Evolutionary conservation across 2,113 vertebrate genomes (phyloP).

Genomic region (Empidonax alnorum): DNA sequence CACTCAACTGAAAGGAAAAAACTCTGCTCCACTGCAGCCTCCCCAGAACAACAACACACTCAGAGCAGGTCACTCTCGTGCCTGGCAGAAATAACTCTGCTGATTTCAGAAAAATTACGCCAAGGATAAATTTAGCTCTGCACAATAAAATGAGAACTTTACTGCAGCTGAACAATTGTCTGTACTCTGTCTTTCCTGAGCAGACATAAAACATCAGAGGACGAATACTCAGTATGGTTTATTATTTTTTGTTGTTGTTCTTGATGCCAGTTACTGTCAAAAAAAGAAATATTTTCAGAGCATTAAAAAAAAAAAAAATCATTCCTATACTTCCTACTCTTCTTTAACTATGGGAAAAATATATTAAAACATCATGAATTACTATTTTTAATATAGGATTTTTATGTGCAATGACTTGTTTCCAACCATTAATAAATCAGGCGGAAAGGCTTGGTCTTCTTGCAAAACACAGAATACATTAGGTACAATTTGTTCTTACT

Average conservation of each 20-base stretch:
- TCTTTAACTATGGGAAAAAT: neutral
- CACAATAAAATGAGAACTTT: conserved; percentile 6
- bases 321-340: neutral
- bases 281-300: neutral
- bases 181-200: neutral
- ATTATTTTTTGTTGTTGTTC: neutral
- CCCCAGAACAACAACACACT: neutral
- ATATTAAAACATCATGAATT: neutral
- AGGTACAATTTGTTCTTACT: neutral
- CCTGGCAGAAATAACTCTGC: neutral
- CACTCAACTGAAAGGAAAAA: neutral
- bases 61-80: neutral
- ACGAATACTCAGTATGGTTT: neutral
- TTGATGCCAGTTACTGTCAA: neutral
- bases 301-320: neutral
- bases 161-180: neutral
- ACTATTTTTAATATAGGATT: neutral
- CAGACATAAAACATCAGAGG: neutral
- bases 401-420: neutral
- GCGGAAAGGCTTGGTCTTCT: neutral
- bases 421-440: neutral
- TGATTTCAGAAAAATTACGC: conserved; percentile 11
- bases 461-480: neutral
- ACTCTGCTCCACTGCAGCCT: neutral
- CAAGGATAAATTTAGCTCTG: conserved; percentile 16